phyloP scores from a whole-genome alignment of 2,113 vertebrate species.

The Regulus satrapa region DNA sequence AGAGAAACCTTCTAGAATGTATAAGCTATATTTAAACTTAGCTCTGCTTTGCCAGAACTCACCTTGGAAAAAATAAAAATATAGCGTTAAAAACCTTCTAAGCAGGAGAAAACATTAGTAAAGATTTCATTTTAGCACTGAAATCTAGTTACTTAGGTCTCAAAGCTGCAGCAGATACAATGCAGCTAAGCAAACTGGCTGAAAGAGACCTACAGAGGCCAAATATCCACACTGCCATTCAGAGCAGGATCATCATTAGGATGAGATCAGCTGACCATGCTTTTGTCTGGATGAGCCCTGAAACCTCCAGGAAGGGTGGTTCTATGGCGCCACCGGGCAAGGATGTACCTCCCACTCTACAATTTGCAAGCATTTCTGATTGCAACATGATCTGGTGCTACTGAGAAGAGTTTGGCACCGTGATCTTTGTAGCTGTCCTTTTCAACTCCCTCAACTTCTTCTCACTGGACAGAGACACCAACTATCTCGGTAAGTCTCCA shows the following conservation, averaged over 20 bases:
- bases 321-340: fast-evolving
- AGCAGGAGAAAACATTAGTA: background rate
- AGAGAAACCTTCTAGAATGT: background rate
- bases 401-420: background rate
- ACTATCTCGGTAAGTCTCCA: background rate
- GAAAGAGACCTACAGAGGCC: background rate
- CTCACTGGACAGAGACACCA: background rate
- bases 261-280: fast-evolving
- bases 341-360: background rate
- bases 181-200: background rate
- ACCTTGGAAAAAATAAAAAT: background rate
- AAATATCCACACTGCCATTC: background rate
- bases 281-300: background rate
- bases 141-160: background rate
- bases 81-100: background rate
- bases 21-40: background rate
- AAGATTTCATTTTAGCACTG: background rate
- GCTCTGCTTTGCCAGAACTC: background rate
- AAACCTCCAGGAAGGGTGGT: background rate
- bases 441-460: background rate
- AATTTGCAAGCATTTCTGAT: background rate
- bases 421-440: background rate
- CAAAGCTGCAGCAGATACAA: background rate
- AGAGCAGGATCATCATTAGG: background rate
- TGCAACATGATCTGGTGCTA: background rate